Base-by-base conservation (phyloP, 1,140 invertebrate genomes). In the Hyles euphorbiae region DNA sequence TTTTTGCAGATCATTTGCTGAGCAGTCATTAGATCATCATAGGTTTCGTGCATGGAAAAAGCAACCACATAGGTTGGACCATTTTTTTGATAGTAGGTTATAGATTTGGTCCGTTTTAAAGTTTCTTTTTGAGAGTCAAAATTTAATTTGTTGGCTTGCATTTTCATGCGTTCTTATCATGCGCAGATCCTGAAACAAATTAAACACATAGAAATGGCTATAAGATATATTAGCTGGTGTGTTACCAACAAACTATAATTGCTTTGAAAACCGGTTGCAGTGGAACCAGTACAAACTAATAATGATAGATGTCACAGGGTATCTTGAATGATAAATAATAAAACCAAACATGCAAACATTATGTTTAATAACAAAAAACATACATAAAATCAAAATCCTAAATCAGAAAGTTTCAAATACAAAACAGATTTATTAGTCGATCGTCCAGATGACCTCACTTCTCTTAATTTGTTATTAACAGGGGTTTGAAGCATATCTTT, bases 341-440 rank as follows among this genome's bases (percentile, higher is more conserved):
- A 53, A 34, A n/a, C 8, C 5, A 50, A 50, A 12, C n/a, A 32
- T 22, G 9, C 48, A 44, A 11, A 40, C 9, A 54, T 6, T 11
- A 11, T 4, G 5, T 48, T 34, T 9, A 61, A 11, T 56, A 59
- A 58, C 4, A 58, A 59, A 51, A 40, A 56, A 32, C 46, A 59
- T 47, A 52, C 58, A 6, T 47, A 58, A 6, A 60, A 58, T 70
- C 57, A 79, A 67, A 82, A 82, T 22, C 79, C 79, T 59, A 82
- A 74, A 70, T 82, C 79, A 48, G 72, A 56, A 3, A 80, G 61
- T 60, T 66, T 69, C 9, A 80, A 53, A 52, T 55, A 45, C 53
- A 68, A 43, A 44, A 54, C 54, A 55, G 34, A 53, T 58, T 63
- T 34, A 56, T 64, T 54, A 8, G 34, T 53, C 8, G 10, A 32